A percentile compares a stretch with the other conserved stretches of the same genome.
These are phyloP conservation scores for Myrmophylax atrothorax DNA, from an alignment of 2,113 vertebrate species.

Conservation along the genomic window DNA sequence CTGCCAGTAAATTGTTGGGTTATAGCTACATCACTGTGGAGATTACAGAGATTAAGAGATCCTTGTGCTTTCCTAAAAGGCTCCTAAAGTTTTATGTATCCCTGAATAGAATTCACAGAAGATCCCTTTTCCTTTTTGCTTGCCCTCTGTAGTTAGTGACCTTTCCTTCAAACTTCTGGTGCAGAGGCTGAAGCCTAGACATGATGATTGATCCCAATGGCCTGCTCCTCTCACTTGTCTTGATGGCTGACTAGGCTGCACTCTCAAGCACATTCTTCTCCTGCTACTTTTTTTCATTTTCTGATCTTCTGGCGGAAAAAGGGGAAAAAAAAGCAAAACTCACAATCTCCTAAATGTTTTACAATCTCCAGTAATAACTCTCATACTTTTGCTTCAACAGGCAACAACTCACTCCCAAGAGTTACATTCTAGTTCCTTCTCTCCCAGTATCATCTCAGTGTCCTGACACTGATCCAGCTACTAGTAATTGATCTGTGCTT, in stretches of 20 bases:
- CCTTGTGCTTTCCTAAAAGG: neutral
- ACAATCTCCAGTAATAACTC: neutral
- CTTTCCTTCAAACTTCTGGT: neutral
- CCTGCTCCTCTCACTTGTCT: neutral
- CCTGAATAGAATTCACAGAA: neutral
- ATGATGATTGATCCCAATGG: neutral
- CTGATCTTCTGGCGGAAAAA: neutral
- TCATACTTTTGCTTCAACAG: fast-evolving
- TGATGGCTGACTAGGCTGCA: neutral
- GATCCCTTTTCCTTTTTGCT: neutral
- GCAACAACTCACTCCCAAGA: neutral
- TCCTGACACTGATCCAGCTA: neutral
- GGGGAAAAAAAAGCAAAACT: neutral
- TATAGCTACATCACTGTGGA: neutral
- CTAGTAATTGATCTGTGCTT: neutral
- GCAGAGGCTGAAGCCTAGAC: neutral
- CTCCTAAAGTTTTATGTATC: neutral
- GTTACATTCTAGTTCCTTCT: neutral
- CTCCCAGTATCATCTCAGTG: neutral
- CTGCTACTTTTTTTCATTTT: neutral
- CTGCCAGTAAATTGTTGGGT: neutral
- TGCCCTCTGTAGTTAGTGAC: neutral
- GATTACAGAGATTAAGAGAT: neutral
- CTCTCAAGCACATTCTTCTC: neutral
- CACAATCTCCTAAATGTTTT: neutral